These are phyloP conservation scores for Spialia ferax DNA, from an alignment of 2,888 invertebrate genomes.

Conservation along the genomic window DNA sequence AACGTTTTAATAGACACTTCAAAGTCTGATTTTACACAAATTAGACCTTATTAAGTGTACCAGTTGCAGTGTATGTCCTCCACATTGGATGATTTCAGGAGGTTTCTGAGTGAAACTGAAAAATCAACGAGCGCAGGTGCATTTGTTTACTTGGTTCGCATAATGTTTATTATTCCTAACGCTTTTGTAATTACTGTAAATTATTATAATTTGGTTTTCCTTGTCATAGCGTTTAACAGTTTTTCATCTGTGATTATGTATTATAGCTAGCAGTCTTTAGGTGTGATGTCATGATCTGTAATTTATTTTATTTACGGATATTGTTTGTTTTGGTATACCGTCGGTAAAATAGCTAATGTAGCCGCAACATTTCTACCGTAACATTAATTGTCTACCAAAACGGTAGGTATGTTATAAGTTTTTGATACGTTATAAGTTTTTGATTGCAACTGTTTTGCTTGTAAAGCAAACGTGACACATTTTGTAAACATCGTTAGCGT, in stretches of 20 bases:
- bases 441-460: conserved; percentile 56
- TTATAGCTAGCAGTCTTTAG: background rate
- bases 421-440: conserved; percentile 49
- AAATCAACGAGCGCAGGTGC: conserved; percentile 76
- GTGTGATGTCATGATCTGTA: conserved; percentile 30
- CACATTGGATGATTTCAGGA: conserved; percentile 47
- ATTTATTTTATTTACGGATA: conserved; percentile 18
- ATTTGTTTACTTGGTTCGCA: conserved; percentile 69
- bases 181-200: conserved; percentile 44
- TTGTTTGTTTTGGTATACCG: conserved; percentile 25
- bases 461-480: conserved; percentile 71
- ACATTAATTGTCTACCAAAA: conserved; percentile 2
- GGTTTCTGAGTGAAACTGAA: conserved; percentile 61
- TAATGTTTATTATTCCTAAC: conserved; percentile 52
- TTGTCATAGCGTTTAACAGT: background rate
- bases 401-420: conserved; percentile 43
- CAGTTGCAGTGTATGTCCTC: conserved; percentile 68
- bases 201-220: background rate
- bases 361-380: conserved; percentile 9
- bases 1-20: conserved; percentile 58
- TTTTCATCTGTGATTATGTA: background rate
- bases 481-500: conserved; percentile 74
- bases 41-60: conserved; percentile 62
- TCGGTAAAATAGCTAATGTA: conserved; percentile 19
- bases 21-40: conserved; percentile 56